phyloP scores from a whole-genome alignment of 2,797 vertebrate species.

The Kryptopterus vitreolus region DNA sequence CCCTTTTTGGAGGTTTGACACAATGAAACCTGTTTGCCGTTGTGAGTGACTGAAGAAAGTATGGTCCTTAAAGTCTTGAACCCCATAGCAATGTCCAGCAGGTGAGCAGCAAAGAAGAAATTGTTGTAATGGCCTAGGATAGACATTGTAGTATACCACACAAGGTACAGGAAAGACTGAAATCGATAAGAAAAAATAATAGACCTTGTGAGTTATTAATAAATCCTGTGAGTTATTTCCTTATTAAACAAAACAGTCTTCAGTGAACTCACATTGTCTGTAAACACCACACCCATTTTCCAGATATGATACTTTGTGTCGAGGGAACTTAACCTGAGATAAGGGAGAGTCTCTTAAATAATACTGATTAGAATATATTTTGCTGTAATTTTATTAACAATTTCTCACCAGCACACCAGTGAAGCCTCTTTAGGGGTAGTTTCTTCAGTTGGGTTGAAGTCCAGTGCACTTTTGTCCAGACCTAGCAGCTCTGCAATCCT shows the following conservation, averaged over 20 bases:
- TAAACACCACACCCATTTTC: conserved; percentile 98
- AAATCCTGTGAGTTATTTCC: neutral
- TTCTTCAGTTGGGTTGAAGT: conserved; percentile 95
- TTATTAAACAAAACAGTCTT: neutral
- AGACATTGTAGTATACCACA: conserved; percentile 99
- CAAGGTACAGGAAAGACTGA: conserved; percentile 95
- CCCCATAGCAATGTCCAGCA: conserved; percentile 98
- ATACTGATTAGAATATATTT: neutral
- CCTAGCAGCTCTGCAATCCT: conserved; percentile 95
- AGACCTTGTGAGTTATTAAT: too few relatives aligned
- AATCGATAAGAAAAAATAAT: neutral
- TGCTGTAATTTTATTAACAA: neutral
- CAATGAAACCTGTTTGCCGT: conserved; percentile 91
- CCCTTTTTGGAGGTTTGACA: conserved; percentile 48
- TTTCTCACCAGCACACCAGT: conserved; percentile 87
- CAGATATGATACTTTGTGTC: conserved; percentile 97
- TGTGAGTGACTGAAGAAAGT: conserved; percentile 98
- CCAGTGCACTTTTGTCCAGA: conserved; percentile 93
- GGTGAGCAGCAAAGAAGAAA: conserved; percentile 98
- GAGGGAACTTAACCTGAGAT: conserved; percentile 89
- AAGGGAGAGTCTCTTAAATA: neutral
- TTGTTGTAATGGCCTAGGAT: conserved; percentile 99
- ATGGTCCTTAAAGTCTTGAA: conserved; percentile 97
- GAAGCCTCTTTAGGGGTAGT: conserved; percentile 86
- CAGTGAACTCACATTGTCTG: conserved; percentile 89